phyloP scores from a whole-genome alignment of 2,113 vertebrate species.

The Brachyistius frenatus region DNA sequence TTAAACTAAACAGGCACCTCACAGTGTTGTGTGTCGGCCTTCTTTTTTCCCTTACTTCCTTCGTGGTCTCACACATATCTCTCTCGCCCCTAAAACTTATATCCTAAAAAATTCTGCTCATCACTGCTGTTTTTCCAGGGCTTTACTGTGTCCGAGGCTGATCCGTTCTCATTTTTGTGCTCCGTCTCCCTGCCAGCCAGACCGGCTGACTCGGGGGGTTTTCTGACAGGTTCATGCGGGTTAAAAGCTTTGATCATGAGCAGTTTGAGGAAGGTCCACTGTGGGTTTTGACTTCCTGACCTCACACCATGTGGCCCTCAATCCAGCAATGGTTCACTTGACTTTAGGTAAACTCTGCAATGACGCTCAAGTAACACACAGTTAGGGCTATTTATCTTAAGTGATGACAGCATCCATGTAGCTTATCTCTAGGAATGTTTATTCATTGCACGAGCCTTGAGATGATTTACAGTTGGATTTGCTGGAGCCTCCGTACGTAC shows the following conservation, averaged over 20 bases:
- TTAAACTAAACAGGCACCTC: constrained; percentile 9
- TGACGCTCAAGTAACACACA: background rate
- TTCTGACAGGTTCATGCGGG: constrained; percentile 58
- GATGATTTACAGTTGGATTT: background rate
- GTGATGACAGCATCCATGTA: background rate
- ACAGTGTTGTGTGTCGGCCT: background rate
- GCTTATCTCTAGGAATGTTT: constrained; percentile 16
- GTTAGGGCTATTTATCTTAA: constrained; percentile 13
- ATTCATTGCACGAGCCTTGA: background rate
- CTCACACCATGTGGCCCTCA: constrained; percentile 5
- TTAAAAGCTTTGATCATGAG: constrained; percentile 66
- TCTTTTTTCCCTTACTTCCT: background rate
- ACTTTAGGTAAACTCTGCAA: constrained; percentile 26
- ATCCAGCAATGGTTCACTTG: constrained; percentile 20
- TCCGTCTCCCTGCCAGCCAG: constrained; percentile 4
- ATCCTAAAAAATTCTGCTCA: constrained; percentile 32
- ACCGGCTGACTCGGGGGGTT: constrained; percentile 51
- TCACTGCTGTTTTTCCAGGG: constrained; percentile 29
- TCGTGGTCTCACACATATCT: background rate
- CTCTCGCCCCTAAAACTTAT: constrained; percentile 6
- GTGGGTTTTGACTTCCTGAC: constrained; percentile 41
- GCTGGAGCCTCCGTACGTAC: background rate
- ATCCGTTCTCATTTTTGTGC: background rate
- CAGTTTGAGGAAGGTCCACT: constrained; percentile 10
- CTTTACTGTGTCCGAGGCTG: constrained; percentile 35